These are phyloP conservation scores for Lasioglossum pauxillum DNA, from an alignment of 2,888 invertebrate genomes.

Conservation along the genomic window DNA sequence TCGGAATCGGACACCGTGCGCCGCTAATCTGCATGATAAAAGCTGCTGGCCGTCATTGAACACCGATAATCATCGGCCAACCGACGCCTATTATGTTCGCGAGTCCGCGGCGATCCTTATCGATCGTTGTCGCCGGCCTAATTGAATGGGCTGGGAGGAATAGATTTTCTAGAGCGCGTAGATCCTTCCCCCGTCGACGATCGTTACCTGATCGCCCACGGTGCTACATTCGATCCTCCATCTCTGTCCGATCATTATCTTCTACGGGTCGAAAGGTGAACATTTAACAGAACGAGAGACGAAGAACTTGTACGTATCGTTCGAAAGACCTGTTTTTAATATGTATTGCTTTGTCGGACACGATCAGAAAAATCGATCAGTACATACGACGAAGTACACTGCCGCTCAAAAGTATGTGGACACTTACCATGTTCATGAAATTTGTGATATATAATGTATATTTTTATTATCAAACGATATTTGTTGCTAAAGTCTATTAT, in stretches of 20 bases:
- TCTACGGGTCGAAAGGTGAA: neutral
- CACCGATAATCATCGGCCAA: slow-evolving; percentile 47
- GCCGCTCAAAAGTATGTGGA: too few species aligned
- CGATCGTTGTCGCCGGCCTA: slow-evolving; percentile 45
- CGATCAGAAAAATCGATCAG: too few species aligned
- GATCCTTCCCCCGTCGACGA: neutral
- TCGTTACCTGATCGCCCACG: neutral
- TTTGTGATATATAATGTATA: too few species aligned
- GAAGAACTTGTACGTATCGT: too few species aligned
- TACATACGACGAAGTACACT: too few species aligned
- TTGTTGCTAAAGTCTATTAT: too few species aligned
- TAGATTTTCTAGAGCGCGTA: neutral
- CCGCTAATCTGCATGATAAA: slow-evolving; percentile 62
- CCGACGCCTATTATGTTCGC: slow-evolving; percentile 39
- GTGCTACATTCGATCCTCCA: neutral
- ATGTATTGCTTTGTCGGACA: too few species aligned
- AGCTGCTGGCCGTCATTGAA: slow-evolving; percentile 54
- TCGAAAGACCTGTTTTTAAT: too few species aligned
- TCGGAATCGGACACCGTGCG: slow-evolving; percentile 45
- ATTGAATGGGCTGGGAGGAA: neutral
- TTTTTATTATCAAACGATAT: too few species aligned
- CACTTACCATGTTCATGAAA: too few species aligned
- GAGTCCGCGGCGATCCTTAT: slow-evolving; percentile 62
- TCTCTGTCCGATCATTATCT: neutral
- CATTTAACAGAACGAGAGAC: too few species aligned